These are phyloP conservation scores for Bagarius yarrelli DNA, from an alignment of 2,113 vertebrate species.

Conservation along the genomic window DNA sequence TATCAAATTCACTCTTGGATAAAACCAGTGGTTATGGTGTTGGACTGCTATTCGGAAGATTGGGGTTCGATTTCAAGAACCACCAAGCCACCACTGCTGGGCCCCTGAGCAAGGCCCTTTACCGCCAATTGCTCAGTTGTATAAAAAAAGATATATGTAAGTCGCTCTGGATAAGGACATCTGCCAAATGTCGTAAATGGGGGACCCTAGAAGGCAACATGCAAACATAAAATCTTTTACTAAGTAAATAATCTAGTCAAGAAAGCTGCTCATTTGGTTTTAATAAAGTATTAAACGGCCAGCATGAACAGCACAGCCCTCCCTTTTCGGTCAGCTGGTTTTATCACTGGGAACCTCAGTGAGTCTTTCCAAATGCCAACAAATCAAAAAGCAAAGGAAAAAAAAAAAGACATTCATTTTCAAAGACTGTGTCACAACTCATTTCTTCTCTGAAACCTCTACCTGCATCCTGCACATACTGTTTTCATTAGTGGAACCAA, in stretches of 20 bases:
- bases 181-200: too few species aligned
- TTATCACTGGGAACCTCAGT: constrained; percentile 59
- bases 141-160: too few species aligned
- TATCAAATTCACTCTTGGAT: neutral
- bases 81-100: too few species aligned
- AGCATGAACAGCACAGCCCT: constrained; percentile 37
- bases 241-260: constrained; percentile 34
- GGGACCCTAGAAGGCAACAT: neutral
- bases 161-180: too few species aligned
- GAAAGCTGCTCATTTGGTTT: constrained; percentile 69
- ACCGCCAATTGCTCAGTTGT: too few species aligned
- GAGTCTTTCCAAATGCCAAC: constrained; percentile 57
- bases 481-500: constrained; percentile 81
- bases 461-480: constrained; percentile 77
- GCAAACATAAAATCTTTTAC: constrained; percentile 1
- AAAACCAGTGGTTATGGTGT: neutral
- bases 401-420: constrained; percentile 67
- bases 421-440: constrained; percentile 76
- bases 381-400: constrained; percentile 53
- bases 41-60: too few species aligned
- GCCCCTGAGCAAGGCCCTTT: too few species aligned
- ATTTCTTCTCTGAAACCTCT: constrained; percentile 78
- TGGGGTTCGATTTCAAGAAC: too few species aligned
- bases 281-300: constrained; percentile 66
- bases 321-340: constrained; percentile 62